Base-by-base conservation (phyloP, 2,113 vertebrate species). In the Chamaetylas fuelleborni region DNA sequence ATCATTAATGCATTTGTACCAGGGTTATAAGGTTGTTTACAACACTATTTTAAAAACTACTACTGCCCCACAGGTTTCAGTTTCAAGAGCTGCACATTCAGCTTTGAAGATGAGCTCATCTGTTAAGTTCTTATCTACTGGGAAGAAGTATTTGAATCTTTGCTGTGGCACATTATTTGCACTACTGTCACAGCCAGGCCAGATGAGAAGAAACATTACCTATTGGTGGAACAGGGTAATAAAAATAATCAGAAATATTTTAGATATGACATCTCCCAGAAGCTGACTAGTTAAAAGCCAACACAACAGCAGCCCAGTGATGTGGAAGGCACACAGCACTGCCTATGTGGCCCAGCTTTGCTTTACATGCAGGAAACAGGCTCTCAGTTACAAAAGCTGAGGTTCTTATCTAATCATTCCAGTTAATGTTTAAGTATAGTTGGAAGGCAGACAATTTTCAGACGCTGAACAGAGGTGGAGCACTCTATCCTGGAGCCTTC, bases 401-500 rank as follows among this genome's bases (percentile, higher is more conserved):
- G 20, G 43, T 33, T 78, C 71, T 88, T 81, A 86, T 28, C 88
- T 81, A 70, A 62, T 73, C 71, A n/a, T 54, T 70, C 42, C 24
- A 62, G 86, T 86, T 86, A 90, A 92, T 72, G 33, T 76, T 93
- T 94, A 88, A 92, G n/a, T 50, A 18, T 2, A 70, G 38, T 23
- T 73, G 38, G 80, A 86, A 91, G 42, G 24, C 40, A 82, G 71
- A 45, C 28, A 15, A 5, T 53, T 67, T 58, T 34, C 45, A 87
- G 38, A 34, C 3, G 7, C 76, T 36, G 31, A 47, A 17, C 8
- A 48, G 53, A 48, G 12, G 36, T 3, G 22, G 19, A 40, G 5
- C 3, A 1, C 19, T 67, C 56, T 34, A 2, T 54, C 31, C n/a
- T 62, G 24, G 38, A 77, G 54, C 23, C 13, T 73, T 7, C 45